Evolutionary conservation across 2,888 invertebrate species (phyloP).

Genomic region (Watsonalla binaria): DNA sequence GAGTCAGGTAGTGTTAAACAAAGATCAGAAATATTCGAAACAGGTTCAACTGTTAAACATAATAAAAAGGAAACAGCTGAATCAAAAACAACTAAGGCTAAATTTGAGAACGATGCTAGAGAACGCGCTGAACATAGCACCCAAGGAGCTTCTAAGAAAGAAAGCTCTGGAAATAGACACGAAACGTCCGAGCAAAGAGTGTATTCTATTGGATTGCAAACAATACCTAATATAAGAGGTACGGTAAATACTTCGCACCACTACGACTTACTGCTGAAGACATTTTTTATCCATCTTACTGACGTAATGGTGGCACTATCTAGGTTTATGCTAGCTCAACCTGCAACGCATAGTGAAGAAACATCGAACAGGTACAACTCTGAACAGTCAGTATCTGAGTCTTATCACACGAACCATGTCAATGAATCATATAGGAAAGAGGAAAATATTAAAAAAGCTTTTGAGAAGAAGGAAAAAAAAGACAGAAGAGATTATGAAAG

Average conservation of each 20-base stretch:
- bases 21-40: constrained; percentile 26
- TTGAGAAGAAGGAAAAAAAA: constrained; percentile 4
- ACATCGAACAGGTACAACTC: constrained; percentile 3
- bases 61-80: background rate
- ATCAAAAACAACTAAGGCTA: background rate
- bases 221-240: constrained; percentile 59
- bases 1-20: constrained; percentile 30
- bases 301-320: constrained; percentile 70
- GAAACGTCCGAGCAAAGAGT: constrained; percentile 45
- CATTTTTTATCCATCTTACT: constrained; percentile 67
- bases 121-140: constrained; percentile 1
- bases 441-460: constrained; percentile 11
- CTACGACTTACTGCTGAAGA: constrained; percentile 57
- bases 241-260: constrained; percentile 48
- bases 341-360: constrained; percentile 23
- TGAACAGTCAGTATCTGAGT: background rate
- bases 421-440: constrained; percentile 16
- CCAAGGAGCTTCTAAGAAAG: background rate
- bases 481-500: constrained; percentile 10
- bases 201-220: constrained; percentile 54
- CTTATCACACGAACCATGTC: constrained; percentile 1
- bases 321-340: constrained; percentile 53
- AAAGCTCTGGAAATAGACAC: constrained; percentile 17
- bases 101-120: constrained; percentile 8
- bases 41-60: constrained; percentile 4